phyloP scores from a whole-genome alignment of 1,140 invertebrate species.

The Hermetia illucens region DNA sequence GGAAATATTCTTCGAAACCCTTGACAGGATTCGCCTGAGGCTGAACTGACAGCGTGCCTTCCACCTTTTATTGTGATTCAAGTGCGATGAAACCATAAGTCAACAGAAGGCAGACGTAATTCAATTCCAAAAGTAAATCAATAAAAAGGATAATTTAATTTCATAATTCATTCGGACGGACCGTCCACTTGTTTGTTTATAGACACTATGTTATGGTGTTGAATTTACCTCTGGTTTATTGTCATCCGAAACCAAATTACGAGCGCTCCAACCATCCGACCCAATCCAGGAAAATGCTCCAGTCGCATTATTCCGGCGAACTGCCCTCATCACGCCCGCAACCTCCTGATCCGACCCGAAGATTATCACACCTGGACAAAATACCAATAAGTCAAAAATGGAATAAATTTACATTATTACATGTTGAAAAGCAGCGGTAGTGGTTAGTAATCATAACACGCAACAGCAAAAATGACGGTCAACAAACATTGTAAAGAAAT shows the following conservation, averaged over 20 bases:
- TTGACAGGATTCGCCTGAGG: conserved; percentile 74
- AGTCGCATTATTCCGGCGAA: conserved; percentile 73
- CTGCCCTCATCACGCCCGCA: conserved; percentile 82
- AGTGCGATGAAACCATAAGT: too few relatives aligned
- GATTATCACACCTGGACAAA: conserved; percentile 73
- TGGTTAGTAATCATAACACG: neutral
- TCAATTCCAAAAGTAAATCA: too few relatives aligned
- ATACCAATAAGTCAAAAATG: conserved; percentile 7
- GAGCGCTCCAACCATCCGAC: conserved; percentile 82
- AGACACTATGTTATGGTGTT: conserved; percentile 6
- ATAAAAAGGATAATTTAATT: too few relatives aligned
- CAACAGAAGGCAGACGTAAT: too few relatives aligned
- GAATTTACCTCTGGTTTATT: conserved; percentile 60
- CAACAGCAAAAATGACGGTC: too few relatives aligned
- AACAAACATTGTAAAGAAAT: too few relatives aligned
- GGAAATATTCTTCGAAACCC: conserved; percentile 82
- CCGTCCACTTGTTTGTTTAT: neutral
- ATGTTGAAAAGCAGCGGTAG: neutral
- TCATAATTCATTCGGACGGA: too few relatives aligned
- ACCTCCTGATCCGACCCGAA: conserved; percentile 95
- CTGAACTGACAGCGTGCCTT: conserved; percentile 83
- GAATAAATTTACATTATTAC: neutral
- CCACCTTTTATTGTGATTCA: conserved; percentile 36
- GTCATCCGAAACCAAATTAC: conserved; percentile 73
- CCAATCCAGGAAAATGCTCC: conserved; percentile 89